Evolutionary conservation across 2,113 vertebrate genomes (phyloP), one percentile per base, ranked within the genome.

Genomic region (Euleptes europaea): DNA sequence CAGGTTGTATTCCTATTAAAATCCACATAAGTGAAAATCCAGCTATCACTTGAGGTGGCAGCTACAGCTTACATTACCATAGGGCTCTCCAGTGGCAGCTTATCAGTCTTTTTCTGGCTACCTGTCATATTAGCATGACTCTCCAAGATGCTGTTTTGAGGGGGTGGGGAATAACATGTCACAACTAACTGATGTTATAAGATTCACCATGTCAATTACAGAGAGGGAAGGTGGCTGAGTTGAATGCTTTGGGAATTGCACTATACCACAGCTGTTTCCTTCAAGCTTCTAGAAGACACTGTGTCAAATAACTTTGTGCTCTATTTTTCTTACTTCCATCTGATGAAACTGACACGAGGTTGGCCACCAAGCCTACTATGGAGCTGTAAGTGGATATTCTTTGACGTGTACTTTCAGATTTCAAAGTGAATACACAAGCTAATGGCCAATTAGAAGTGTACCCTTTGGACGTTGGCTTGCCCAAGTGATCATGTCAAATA

Each of bases 251-350:
- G 33, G 69, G 75, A 82, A 82, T 23, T 54, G n/a, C 38, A 19
- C 14, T 67, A 44, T 3, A 65, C 69, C 23, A 26, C 15, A 71
- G 69, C 38, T 82, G 77, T 84, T 82, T 80, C 65, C 81, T 66
- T 67, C 26, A 60, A 54, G 40, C 31, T 69, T 81, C 42, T 51
- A 35, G 42, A n/a, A 82, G 60, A 71, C 33, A 51, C 60, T 10
- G n/a, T 84, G 82, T 87, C 82, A 87, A 79, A 80, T 40, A 81
- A 82, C 28, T 71, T 65, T 71, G 40, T 57, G 40, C 19, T 71
- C 54, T 84, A 82, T 84, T 42, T 81, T 78, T 75, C 51, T 72
- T 47, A 63, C 71, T 21, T 35, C 14, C 51, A 72, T 69, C 66
- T 57, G 54, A 71, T 74, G 67, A 33, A 42, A 78, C 66, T 76